Conservation (phyloP, 2,113 vertebrate species). For the Podarcis cretensis region DNA sequence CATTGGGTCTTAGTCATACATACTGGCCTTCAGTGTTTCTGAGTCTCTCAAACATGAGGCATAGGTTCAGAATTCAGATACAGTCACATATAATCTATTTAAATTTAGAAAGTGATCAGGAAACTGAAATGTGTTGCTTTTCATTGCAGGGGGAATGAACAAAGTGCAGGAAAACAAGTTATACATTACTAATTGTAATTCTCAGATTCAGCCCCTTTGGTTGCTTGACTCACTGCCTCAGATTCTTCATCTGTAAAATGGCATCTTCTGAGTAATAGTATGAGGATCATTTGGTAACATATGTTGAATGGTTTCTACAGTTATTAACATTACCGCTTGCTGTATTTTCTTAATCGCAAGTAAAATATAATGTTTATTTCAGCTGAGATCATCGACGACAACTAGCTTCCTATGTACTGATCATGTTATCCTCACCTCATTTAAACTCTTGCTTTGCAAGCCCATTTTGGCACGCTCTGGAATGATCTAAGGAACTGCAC, state of each 20-base stretch:
- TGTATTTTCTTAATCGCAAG: background rate
- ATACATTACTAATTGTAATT: constrained; percentile 33
- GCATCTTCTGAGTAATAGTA: constrained; percentile 24
- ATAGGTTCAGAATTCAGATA: constrained; percentile 47
- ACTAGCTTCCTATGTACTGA: constrained; percentile 22
- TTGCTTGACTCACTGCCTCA: constrained; percentile 19
- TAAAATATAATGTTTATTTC: constrained; percentile 16
- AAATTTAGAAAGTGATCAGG: constrained; percentile 50
- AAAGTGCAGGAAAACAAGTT: constrained; percentile 17
- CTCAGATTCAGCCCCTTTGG: constrained; percentile 23
- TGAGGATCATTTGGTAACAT: background rate
- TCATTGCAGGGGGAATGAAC: background rate
- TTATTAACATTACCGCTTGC: background rate
- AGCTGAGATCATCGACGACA: constrained; percentile 18
- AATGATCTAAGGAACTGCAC: constrained; percentile 64
- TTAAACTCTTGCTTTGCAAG: constrained; percentile 44
- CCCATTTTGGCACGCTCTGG: constrained; percentile 40
- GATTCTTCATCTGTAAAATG: constrained; percentile 30
- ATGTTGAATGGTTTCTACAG: background rate
- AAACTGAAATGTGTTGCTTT: constrained; percentile 43
- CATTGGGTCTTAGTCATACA: background rate
- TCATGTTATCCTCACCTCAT: constrained; percentile 31
- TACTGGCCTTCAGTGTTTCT: background rate
- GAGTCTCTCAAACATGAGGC: constrained; percentile 4
- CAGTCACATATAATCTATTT: constrained; percentile 46